phyloP scores from a whole-genome alignment of 2,113 vertebrate species.

The Perca fluviatilis region DNA sequence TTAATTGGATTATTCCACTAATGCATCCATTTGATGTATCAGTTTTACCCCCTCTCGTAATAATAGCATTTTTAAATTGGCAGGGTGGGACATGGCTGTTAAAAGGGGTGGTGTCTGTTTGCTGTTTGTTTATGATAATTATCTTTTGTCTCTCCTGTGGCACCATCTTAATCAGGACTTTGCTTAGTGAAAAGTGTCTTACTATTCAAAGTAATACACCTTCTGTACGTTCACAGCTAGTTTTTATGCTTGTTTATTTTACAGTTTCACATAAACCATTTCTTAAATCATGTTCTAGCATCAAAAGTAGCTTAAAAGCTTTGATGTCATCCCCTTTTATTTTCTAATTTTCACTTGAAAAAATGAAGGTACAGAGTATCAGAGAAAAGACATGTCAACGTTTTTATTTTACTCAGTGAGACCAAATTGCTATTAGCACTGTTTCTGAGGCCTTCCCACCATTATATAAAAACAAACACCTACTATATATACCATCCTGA shows the following conservation, averaged over 20 bases:
- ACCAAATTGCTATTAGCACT: background rate
- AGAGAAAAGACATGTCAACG: background rate
- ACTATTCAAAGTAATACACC: background rate
- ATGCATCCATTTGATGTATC: constrained; percentile 57
- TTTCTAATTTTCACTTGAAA: background rate
- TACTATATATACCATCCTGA: background rate
- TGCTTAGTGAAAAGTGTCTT: background rate
- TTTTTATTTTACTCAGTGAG: background rate
- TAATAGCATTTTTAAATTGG: constrained; percentile 37
- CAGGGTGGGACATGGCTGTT: background rate
- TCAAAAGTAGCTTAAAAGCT: background rate
- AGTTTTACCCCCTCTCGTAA: constrained; percentile 28
- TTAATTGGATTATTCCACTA: constrained; percentile 57
- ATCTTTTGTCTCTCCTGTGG: constrained; percentile 2
- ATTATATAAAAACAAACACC: too few species aligned
- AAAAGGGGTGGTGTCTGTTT: constrained; percentile 38
- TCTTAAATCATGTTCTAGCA: background rate
- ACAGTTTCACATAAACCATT: background rate
- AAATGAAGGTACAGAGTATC: background rate
- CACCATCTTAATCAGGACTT: constrained; percentile 4
- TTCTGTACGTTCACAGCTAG: background rate
- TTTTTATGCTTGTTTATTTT: background rate
- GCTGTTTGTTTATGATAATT: constrained; percentile 32
- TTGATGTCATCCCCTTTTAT: background rate
- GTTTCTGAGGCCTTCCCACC: background rate